These are phyloP conservation scores for Oscheius sp. DNA, from an alignment of 2,888 invertebrate genomes.

Conservation along the genomic window DNA sequence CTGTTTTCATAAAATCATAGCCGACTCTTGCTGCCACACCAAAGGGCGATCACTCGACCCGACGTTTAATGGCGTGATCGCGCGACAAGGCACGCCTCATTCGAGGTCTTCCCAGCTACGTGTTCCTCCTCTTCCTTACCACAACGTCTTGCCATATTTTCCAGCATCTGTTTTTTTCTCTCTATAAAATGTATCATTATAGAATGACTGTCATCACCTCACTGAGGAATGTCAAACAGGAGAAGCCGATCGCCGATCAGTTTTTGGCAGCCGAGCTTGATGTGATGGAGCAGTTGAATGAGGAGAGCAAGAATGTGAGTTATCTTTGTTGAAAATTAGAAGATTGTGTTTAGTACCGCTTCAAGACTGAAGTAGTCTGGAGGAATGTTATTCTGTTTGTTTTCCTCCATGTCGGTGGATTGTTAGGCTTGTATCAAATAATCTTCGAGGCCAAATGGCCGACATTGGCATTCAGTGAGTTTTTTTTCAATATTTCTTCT, in stretches of 20 bases:
- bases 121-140: neutral
- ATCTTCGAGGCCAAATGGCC: constrained; percentile 63
- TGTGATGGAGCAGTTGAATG: constrained; percentile 50
- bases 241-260: constrained; percentile 36
- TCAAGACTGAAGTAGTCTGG: constrained; percentile 65
- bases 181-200: neutral
- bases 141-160: neutral
- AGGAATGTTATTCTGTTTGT: constrained; percentile 65
- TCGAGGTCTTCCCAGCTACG: neutral
- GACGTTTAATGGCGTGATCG: constrained; percentile 15
- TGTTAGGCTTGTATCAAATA: constrained; percentile 63
- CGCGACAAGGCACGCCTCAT: constrained; percentile 3
- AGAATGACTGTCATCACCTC: constrained; percentile 36
- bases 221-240: constrained; percentile 19
- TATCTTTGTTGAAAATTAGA: neutral
- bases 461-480: constrained; percentile 63
- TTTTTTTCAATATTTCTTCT: neutral
- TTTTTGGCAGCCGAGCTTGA: constrained; percentile 59
- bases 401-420: constrained; percentile 62
- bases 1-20: neutral
- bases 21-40: neutral
- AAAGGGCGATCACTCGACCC: constrained; percentile 10
- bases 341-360: constrained; percentile 44
- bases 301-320: constrained; percentile 47
- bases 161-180: neutral